Conservation (phyloP, 2,888 invertebrate species). For the Tubulanus polymorphus region DNA sequence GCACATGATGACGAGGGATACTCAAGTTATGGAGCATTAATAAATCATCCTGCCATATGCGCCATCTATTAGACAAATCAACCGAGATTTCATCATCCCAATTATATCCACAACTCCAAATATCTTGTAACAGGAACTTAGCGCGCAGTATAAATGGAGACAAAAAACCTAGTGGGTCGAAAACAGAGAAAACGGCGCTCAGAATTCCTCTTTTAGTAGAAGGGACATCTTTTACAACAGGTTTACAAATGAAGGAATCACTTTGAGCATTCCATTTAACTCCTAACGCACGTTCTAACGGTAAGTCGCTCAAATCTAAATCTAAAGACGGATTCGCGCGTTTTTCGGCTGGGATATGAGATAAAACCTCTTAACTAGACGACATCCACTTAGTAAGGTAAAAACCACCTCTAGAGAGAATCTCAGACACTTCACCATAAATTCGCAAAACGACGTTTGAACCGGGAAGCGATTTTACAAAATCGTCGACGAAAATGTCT, state of each 20-base stretch:
- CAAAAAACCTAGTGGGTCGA: slow-evolving; percentile 1
- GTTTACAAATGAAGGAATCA: slow-evolving; percentile 2
- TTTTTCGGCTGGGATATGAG: no score
- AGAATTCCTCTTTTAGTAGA: slow-evolving; percentile 2
- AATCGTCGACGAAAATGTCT: neutral
- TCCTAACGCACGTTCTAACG: slow-evolving; percentile 4
- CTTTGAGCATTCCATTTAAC: slow-evolving; percentile 3
- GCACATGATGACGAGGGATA: neutral
- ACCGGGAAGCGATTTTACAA: neutral
- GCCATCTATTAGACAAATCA: neutral
- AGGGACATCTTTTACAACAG: neutral
- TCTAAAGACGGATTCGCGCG: no score
- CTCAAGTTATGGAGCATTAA: neutral
- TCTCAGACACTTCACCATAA: neutral
- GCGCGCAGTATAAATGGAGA: neutral
- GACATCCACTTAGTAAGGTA: neutral
- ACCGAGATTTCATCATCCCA: neutral
- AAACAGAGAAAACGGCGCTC: neutral
- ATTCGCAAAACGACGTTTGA: neutral
- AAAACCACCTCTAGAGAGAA: neutral
- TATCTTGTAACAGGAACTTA: neutral
- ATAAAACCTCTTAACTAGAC: neutral
- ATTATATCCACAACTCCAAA: neutral
- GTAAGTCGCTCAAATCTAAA: neutral
- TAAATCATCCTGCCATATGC: neutral